phyloP scores from a whole-genome alignment of 2,113 vertebrate genomes.

The Morone chrysops region DNA sequence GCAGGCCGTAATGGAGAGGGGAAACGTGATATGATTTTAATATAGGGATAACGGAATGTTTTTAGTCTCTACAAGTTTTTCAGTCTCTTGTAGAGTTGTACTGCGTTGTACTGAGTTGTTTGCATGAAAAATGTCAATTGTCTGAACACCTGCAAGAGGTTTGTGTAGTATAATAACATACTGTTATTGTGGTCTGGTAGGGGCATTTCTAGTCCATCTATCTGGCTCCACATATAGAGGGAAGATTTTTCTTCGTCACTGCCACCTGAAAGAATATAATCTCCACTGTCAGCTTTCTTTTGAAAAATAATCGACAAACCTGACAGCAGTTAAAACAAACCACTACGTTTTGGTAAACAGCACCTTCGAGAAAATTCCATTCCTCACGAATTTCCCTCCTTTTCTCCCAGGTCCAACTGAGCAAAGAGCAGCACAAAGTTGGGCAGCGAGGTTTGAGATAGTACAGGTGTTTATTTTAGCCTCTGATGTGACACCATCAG shows the following conservation, averaged over 20 bases:
- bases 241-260: slow-evolving; percentile 6
- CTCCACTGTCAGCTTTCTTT: slow-evolving; percentile 1
- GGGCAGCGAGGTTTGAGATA: slow-evolving; percentile 13
- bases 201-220: not conserved
- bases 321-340: slow-evolving; percentile 43
- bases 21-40: not conserved
- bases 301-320: slow-evolving; percentile 6
- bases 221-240: not conserved
- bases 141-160: too few relatives aligned
- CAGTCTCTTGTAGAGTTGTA: not conserved
- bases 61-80: not conserved
- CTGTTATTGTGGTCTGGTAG: not conserved
- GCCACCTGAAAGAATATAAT: slow-evolving; percentile 26
- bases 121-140: not conserved
- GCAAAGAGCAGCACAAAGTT: slow-evolving; percentile 20
- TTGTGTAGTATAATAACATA: too few relatives aligned
- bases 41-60: not conserved
- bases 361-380: not conserved
- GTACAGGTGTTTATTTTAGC: slow-evolving; percentile 9
- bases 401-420: not conserved
- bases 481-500: slow-evolving; percentile 32
- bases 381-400: not conserved
- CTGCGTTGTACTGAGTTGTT: not conserved
- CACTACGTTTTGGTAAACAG: slow-evolving; percentile 14
- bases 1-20: not conserved